phyloP scores from a whole-genome alignment of 2,888 invertebrate genomes.

The Xanthia togata region DNA sequence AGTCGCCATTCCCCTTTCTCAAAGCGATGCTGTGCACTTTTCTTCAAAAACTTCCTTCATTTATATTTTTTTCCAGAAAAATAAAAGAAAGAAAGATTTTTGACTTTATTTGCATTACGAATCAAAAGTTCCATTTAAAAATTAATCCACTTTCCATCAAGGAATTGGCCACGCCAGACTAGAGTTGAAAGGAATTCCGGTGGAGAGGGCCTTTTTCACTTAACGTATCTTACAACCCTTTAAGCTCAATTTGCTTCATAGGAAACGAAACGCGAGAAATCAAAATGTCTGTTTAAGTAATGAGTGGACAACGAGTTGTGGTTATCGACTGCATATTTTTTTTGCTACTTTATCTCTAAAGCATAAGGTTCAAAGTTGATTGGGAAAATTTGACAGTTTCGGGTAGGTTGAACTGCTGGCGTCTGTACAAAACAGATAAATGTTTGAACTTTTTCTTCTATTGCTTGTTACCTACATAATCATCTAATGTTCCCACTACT shows the following conservation, averaged over 20 bases:
- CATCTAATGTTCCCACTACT: too few relatives aligned
- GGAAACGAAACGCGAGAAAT: conserved; percentile 78
- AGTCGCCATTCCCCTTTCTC: not conserved
- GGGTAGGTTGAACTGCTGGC: too few relatives aligned
- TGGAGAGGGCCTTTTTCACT: conserved; percentile 69
- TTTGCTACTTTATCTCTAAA: too few relatives aligned
- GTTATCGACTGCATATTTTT: not conserved
- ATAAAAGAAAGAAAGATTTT: not conserved
- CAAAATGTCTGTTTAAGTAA: conserved; percentile 68
- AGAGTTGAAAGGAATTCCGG: conserved; percentile 55
- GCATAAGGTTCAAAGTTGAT: too few relatives aligned
- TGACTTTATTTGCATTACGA: conserved; percentile 22
- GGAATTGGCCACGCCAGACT: conserved; percentile 51
- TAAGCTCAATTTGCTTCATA: conserved; percentile 83
- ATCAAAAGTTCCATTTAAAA: conserved; percentile 50
- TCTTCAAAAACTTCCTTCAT: not conserved
- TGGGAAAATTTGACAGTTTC: too few relatives aligned
- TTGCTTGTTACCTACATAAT: too few relatives aligned
- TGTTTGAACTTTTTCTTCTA: too few relatives aligned
- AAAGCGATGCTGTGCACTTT: not conserved
- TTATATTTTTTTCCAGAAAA: not conserved
- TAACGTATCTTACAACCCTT: conserved; percentile 80
- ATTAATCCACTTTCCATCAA: conserved; percentile 57
- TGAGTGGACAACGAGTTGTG: conserved; percentile 36
- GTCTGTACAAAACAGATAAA: too few relatives aligned